Evolutionary conservation across 1,140 invertebrate species (phyloP).

Genomic region (Psilanteris sp.): DNA sequence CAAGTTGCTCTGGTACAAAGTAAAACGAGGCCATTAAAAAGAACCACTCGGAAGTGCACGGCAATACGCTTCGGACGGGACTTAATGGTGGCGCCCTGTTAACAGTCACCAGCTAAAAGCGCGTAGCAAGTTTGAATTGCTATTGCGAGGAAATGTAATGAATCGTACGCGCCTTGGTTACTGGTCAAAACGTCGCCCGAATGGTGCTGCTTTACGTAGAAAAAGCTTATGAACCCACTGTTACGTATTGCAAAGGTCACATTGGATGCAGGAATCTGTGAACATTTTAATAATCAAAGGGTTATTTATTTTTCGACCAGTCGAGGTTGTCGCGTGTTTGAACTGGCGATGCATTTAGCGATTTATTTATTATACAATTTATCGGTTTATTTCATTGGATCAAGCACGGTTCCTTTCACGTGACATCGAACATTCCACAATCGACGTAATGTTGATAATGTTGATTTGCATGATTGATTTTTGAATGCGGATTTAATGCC

Average conservation of each 20-base stretch:
- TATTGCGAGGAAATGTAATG: too few relatives aligned
- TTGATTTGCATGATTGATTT: conserved; percentile 18
- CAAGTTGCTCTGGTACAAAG: too few relatives aligned
- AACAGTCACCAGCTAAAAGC: too few relatives aligned
- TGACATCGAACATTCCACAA: conserved; percentile 23
- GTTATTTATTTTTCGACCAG: background rate
- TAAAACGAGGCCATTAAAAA: too few relatives aligned
- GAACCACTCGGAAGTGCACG: background rate
- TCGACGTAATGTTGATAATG: conserved; percentile 12
- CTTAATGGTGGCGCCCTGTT: too few relatives aligned
- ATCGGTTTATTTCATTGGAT: background rate
- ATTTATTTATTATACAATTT: conserved; percentile 11
- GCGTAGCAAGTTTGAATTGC: too few relatives aligned
- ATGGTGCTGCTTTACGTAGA: background rate
- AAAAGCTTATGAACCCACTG: background rate
- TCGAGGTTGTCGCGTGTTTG: conserved; percentile 1
- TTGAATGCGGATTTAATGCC: background rate
- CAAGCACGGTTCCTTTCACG: background rate
- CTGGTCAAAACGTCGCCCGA: background rate
- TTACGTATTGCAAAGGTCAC: background rate
- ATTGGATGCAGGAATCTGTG: conserved; percentile 14
- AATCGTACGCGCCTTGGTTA: background rate
- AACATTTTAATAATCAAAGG: background rate
- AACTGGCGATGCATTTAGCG: background rate
- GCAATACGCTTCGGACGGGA: too few relatives aligned